These are phyloP conservation scores for Hyaena hyaena DNA, from an alignment of 2,113 vertebrate species.

Conservation along the genomic window DNA sequence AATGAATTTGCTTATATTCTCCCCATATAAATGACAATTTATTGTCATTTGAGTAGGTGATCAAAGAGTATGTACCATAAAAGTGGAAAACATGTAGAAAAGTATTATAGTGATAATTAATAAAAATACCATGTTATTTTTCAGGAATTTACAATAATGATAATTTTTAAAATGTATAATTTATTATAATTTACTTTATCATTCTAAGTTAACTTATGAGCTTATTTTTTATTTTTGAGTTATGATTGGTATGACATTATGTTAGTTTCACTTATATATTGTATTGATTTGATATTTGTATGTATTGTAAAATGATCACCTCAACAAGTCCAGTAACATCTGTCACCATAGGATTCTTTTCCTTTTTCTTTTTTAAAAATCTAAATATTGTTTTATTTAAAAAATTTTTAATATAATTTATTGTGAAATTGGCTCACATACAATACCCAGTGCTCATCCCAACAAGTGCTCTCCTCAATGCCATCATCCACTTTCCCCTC, in stretches of 20 bases:
- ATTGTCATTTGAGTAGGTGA: background rate
- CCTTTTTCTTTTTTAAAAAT: too few species aligned
- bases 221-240: background rate
- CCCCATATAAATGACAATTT: background rate
- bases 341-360: background rate
- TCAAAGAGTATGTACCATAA: background rate
- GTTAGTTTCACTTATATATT: background rate
- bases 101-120: background rate
- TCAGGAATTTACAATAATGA: background rate
- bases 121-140: background rate
- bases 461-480: too few species aligned
- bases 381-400: too few species aligned
- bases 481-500: too few species aligned
- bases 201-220: background rate
- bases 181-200: background rate
- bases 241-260: background rate
- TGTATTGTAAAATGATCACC: background rate
- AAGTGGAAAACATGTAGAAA: slow-evolving; percentile 3
- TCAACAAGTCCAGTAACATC: background rate
- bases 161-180: background rate
- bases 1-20: background rate
- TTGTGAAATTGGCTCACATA: too few species aligned
- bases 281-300: background rate
- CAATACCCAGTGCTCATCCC: too few species aligned
- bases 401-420: too few species aligned